Conservation (phyloP, 2,888 invertebrate species). For the Seladonia tumulorum region DNA sequence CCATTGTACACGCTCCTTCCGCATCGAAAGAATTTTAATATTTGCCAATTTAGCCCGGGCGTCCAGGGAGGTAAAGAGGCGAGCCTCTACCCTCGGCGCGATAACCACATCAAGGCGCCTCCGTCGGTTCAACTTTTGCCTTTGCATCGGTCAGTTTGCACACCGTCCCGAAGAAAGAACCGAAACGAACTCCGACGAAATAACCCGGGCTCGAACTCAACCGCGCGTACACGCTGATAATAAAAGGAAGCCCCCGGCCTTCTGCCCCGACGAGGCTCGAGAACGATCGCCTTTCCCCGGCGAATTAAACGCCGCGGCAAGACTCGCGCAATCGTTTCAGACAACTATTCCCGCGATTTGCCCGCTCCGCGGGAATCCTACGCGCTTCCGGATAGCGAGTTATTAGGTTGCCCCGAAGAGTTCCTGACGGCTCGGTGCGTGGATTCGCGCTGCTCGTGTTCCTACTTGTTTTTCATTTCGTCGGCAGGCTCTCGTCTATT, state of each 20-base stretch:
- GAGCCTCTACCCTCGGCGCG: conserved; percentile 68
- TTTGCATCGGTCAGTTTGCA: conserved; percentile 69
- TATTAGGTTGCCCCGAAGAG: neutral
- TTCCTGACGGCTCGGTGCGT: neutral
- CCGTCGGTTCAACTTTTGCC: conserved; percentile 72
- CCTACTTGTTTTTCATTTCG: neutral
- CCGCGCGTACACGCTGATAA: conserved; percentile 53
- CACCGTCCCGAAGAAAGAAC: conserved; percentile 68
- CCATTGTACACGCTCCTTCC: conserved; percentile 74
- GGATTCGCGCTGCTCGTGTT: neutral
- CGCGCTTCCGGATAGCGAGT: neutral
- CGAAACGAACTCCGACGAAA: conserved; percentile 64
- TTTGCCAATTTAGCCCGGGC: conserved; percentile 78
- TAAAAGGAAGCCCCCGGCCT: conserved; percentile 42
- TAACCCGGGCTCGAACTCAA: conserved; percentile 56
- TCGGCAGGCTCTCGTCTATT: neutral
- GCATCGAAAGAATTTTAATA: conserved; percentile 81
- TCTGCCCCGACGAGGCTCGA: neutral
- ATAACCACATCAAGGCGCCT: conserved; percentile 80
- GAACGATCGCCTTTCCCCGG: conserved; percentile 49
- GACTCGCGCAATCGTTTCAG: conserved; percentile 30
- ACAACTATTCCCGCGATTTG: conserved; percentile 21
- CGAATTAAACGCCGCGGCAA: conserved; percentile 45
- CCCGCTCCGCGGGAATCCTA: neutral
- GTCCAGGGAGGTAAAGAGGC: conserved; percentile 72